phyloP scores from a whole-genome alignment of 2,888 invertebrate species.

The Ophion ellenae region DNA sequence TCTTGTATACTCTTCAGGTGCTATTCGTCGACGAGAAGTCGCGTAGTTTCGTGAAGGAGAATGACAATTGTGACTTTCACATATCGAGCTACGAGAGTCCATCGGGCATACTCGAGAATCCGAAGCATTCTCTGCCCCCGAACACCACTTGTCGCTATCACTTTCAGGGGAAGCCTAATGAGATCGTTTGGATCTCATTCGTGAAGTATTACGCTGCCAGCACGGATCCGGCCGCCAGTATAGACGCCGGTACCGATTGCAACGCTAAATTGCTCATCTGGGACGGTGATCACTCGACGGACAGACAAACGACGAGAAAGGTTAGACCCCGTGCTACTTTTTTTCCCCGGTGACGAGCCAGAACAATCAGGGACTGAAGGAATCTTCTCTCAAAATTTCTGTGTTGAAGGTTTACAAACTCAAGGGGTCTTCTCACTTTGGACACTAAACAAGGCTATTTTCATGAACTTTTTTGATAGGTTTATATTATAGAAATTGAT shows the following conservation, averaged over 20 bases:
- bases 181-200: slow-evolving; percentile 93
- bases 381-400: not conserved
- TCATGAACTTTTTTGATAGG: no score
- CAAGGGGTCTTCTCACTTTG: not conserved
- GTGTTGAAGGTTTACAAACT: not conserved
- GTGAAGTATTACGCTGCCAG: slow-evolving; percentile 92
- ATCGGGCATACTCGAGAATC: slow-evolving; percentile 90
- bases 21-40: slow-evolving; percentile 91
- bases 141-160: slow-evolving; percentile 93
- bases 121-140: slow-evolving; percentile 91
- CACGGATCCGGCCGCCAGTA: slow-evolving; percentile 86
- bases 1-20: slow-evolving; percentile 84
- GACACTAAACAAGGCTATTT: no score
- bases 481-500: no score
- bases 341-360: not conserved
- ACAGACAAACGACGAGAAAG: slow-evolving; percentile 69
- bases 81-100: slow-evolving; percentile 90
- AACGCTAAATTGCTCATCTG: slow-evolving; percentile 90
- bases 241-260: slow-evolving; percentile 89
- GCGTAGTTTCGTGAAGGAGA: slow-evolving; percentile 89
- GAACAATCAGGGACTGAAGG: not conserved
- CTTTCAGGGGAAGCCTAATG: slow-evolving; percentile 90
- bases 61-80: slow-evolving; percentile 91
- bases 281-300: slow-evolving; percentile 86
- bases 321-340: not conserved